Base-by-base conservation (phyloP, 1,140 invertebrate genomes). In the Paracyclopina nana region DNA sequence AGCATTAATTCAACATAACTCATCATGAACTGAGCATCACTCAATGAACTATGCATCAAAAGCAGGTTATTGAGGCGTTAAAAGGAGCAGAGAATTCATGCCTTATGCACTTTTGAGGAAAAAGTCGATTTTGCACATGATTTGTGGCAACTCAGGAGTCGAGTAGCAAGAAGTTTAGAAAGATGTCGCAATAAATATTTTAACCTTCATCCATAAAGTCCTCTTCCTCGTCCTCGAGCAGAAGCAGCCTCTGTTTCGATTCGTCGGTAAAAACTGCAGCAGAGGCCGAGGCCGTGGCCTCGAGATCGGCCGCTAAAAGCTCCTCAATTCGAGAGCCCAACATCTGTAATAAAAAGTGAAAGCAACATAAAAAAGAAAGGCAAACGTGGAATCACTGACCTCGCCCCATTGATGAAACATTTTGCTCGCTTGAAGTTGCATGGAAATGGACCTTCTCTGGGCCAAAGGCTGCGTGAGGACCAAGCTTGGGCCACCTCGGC, bases 191-290 rank as follows among this genome's bases (percentile, higher is more conserved):
- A n/a, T n/a, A n/a, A n/a, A n/a, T n/a, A n/a, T n/a, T n/a, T n/a
- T n/a, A n/a, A 87, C 83, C 80, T 76, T 98, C 92, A 68, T 97
- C 91, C 5, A 97, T 68, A 62, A 95, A 98, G 65, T 98, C 90
- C 69, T 98, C 94, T 60, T 97, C 86, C 61, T 96, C 90, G 59
- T 97, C 90, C 65, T 86, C 80, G 38, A 82, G 70, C 49, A 87
- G 62, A 1, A 95, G 67, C 56, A 92, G 83, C 49, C 78, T 76
- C 60, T 84, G 80, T 55, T 79, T 82, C 28, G 70, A 72, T 34
- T 90, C 85, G 63, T 91, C 85, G 63, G 92, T 87, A 0, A 70
- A 69, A 0, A 87, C 71, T 55, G 81, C 70, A 4, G 72, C 67
- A 27, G 76, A 72, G 0, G 84, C 67, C 18, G 58, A 59, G 40